A percentile compares a stretch with the other conserved stretches of the same genome.
Conservation (phyloP, 2,113 vertebrate species). For the Pterocles burchelli region DNA sequence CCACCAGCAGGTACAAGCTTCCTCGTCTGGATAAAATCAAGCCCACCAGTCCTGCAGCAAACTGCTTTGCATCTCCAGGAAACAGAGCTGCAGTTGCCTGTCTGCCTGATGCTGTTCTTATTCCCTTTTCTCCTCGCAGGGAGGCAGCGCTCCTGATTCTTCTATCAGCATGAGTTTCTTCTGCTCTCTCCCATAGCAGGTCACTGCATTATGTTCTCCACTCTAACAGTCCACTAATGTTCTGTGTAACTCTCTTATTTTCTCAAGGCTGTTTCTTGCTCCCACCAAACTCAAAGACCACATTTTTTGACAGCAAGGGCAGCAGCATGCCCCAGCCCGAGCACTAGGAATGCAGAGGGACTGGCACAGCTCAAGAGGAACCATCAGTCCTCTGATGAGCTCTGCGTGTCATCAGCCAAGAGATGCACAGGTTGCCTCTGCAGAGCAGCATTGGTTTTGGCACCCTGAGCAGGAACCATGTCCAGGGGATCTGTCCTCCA, state of each 20-base stretch:
- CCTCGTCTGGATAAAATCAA: not conserved
- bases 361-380: too few species aligned
- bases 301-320: not conserved
- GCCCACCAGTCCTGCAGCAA: not conserved
- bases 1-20: not conserved
- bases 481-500: not conserved
- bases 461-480: not conserved
- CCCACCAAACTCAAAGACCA: not conserved
- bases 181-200: not conserved
- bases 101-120: not conserved
- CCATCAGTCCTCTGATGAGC: not conserved
- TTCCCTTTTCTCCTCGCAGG: fast-evolving
- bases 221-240: not conserved
- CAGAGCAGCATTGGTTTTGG: not conserved
- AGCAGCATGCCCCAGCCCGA: not conserved
- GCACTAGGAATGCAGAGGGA: not conserved
- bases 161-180: not conserved
- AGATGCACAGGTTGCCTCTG: not conserved
- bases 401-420: not conserved
- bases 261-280: not conserved
- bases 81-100: not conserved
- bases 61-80: not conserved
- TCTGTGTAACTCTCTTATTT: not conserved
- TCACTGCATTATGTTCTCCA: not conserved
- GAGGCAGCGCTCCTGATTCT: not conserved